Evolutionary conservation across 64 coral and sea anemone species (phyloP).

Genomic region (Dendronephthya gigantea): DNA sequence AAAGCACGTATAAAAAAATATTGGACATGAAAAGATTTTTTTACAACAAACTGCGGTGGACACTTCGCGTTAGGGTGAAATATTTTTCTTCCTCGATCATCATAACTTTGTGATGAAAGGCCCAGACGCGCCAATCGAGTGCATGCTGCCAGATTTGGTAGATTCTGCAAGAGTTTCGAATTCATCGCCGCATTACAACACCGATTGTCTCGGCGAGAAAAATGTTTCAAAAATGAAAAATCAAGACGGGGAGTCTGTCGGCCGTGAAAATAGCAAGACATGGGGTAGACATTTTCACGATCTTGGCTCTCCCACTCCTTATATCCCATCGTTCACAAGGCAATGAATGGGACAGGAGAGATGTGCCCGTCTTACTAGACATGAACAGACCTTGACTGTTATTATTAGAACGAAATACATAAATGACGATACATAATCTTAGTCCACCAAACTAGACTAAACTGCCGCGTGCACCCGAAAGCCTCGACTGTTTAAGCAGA

Average conservation of each 20-base stretch:
- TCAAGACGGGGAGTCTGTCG: background rate
- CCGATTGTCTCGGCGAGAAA: background rate
- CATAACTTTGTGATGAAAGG: background rate
- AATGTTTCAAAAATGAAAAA: background rate
- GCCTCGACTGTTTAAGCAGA: too few species aligned
- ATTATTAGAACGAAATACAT: too few species aligned
- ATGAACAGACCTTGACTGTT: too few species aligned
- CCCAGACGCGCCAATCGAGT: background rate
- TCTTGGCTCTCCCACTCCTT: too few species aligned
- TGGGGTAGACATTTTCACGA: too few species aligned
- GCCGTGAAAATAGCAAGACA: background rate
- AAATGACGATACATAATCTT: too few species aligned
- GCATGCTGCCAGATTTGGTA: background rate
- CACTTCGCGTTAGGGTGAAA: background rate
- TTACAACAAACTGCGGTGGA: background rate
- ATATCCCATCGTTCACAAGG: too few species aligned
- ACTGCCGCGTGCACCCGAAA: too few species aligned
- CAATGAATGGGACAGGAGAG: too few species aligned
- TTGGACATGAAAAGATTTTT: background rate
- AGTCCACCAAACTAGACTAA: too few species aligned
- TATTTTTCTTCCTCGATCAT: background rate
- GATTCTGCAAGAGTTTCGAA: background rate
- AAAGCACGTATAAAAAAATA: background rate
- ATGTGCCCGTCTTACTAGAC: too few species aligned
- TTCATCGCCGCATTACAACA: background rate